A percentile compares a stretch with the other conserved stretches of the same genome.
These are phyloP conservation scores for Prosopocoilus inquinatus DNA, from an alignment of 2,888 invertebrate genomes.

Conservation along the genomic window DNA sequence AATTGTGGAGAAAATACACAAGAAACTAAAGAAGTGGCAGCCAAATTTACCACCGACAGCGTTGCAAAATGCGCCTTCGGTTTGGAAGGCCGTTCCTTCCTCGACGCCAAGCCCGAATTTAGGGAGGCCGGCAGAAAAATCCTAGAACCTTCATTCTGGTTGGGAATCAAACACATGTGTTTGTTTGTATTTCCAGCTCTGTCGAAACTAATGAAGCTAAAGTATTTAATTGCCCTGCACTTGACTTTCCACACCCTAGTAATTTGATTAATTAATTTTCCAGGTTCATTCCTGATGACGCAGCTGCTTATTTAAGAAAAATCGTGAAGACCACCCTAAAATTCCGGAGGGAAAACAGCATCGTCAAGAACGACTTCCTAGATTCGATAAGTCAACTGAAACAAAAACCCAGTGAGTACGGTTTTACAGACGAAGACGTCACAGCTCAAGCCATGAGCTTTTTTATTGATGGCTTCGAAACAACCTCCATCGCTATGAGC, in stretches of 20 bases:
- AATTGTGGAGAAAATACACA: conserved; percentile 39
- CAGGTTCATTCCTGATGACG: conserved; percentile 30
- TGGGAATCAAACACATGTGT: conserved; percentile 27
- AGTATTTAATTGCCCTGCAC: conserved; percentile 9
- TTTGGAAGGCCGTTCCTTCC: conserved; percentile 45
- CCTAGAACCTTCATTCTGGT: conserved; percentile 33
- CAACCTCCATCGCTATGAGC: conserved; percentile 48
- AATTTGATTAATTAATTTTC: conserved; percentile 6
- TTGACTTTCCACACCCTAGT: not conserved
- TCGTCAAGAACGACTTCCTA: conserved; percentile 49
- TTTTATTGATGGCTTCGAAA: conserved; percentile 53
- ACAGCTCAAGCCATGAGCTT: conserved; percentile 47
- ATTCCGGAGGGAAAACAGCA: conserved; percentile 44
- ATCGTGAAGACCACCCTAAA: conserved; percentile 42
- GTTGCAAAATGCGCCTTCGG: conserved; percentile 51
- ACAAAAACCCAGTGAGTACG: conserved; percentile 21
- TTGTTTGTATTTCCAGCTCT: conserved; percentile 37
- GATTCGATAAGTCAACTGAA: conserved; percentile 45
- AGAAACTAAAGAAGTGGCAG: conserved; percentile 48
- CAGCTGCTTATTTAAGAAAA: conserved; percentile 40
- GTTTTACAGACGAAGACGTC: conserved; percentile 37
- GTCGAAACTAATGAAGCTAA: conserved; percentile 23
- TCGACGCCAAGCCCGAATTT: conserved; percentile 33
- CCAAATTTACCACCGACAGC: conserved; percentile 48
- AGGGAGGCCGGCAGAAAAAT: conserved; percentile 36